Evolutionary conservation across 2,888 invertebrate genomes (phyloP), one percentile per base, ranked within the genome.

Genomic region (Ischnura elegans): DNA sequence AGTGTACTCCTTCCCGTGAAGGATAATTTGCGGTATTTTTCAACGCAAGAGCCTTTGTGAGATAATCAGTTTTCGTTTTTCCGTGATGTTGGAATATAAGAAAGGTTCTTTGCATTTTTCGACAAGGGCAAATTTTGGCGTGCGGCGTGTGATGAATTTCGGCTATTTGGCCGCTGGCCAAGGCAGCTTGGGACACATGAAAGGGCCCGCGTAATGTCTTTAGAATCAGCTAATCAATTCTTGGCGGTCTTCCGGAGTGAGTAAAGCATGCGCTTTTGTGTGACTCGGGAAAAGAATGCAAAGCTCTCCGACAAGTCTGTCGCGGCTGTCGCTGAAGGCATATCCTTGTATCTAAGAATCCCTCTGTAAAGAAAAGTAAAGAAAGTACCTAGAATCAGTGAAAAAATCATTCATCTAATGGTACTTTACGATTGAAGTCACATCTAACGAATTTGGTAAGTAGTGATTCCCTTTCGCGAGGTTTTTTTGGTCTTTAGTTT

Each of bases 181-280:
- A 76, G 29, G 10, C 29, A 36, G 76, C 36, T 13, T 10, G 76
- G 8, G 10, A 6, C 76, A 76, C 76, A n/a, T n/a, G n/a, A 76
- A 76, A 76, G 76, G 29, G 76, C 29, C 29, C 76, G 36, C 76
- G 76, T 76, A 76, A 76, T 76, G 3, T 36, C 76, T 16, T 36
- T 76, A 36, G 6, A 76, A 76, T 76, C 76, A 76, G 76, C 29
- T 76, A 76, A 76, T 76, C 76, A 76, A 76, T 76, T 76, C 36
- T n/a, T 76, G 76, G 76, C 76, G 76, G 36, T 29, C 36, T 76
- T 76, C 13, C 29, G 29, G 16, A 13, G 36, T 36, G 76, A 76
- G 76, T 16, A 10, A 10, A 36, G 76, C 16, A 10, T 29, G 36
- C 76, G 76, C 36, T 25, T 36, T 76, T 36, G 29, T 13, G n/a